Evolutionary conservation across 2,888 invertebrate genomes (phyloP).

Genomic region (Andrena camellia): DNA sequence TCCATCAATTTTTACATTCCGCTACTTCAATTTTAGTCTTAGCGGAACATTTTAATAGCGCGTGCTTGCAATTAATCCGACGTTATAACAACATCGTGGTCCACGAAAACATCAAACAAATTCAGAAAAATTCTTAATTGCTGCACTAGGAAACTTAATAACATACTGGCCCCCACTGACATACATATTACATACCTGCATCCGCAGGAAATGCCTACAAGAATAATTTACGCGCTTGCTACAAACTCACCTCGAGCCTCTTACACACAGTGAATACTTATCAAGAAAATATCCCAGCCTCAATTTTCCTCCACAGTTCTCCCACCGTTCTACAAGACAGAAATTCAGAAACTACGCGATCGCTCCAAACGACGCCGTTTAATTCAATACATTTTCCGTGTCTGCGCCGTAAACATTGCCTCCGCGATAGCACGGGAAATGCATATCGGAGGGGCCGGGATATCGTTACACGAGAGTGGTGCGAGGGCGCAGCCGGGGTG

Average conservation of each 20-base stretch:
- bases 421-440: neutral
- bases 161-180: too few species aligned
- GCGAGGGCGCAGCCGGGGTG: neutral
- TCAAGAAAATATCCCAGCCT: neutral
- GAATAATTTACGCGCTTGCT: too few species aligned
- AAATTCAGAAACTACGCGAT: neutral
- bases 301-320: too few species aligned
- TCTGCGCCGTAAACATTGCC: constrained; percentile 11
- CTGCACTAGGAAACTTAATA: too few species aligned
- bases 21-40: neutral
- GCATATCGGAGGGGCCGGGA: neutral
- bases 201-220: too few species aligned
- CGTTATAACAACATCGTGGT: too few species aligned
- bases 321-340: neutral
- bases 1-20: neutral
- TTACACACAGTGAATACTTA: too few species aligned
- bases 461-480: neutral
- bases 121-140: too few species aligned
- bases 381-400: neutral
- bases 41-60: constrained; percentile 41
- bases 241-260: too few species aligned
- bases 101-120: too few species aligned
- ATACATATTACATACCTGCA: too few species aligned
- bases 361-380: neutral
- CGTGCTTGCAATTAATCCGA: neutral